These are phyloP conservation scores for Triops cancriformis DNA, from an alignment of 1,140 invertebrate genomes.

Conservation along the genomic window DNA sequence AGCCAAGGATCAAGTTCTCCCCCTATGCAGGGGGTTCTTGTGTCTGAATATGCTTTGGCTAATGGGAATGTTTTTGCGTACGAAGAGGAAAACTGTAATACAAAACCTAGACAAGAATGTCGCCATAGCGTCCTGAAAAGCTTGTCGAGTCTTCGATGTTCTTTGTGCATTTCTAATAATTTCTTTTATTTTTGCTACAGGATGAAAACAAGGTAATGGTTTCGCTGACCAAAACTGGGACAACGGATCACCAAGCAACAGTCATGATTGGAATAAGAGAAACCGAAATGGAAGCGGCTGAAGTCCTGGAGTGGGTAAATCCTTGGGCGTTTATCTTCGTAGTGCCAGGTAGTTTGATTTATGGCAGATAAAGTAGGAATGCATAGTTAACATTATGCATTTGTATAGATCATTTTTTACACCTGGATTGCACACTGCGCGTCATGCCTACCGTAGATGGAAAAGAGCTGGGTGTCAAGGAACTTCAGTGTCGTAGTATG, in stretches of 20 bases:
- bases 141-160: neutral
- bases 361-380: neutral
- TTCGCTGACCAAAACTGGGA: neutral
- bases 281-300: neutral
- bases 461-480: slow-evolving; percentile 59
- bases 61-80: neutral
- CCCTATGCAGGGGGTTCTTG: neutral
- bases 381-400: neutral
- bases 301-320: slow-evolving; percentile 25
- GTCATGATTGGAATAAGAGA: slow-evolving; percentile 13
- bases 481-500: slow-evolving; percentile 75
- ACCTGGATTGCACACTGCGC: neutral
- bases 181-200: neutral
- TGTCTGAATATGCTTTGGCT: neutral
- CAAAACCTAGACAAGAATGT: neutral
- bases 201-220: slow-evolving; percentile 15
- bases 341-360: slow-evolving; percentile 19
- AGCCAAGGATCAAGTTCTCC: neutral
- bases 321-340: slow-evolving; percentile 15
- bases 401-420: neutral
- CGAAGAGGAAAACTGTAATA: neutral
- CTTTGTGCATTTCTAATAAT: neutral
- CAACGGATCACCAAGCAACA: neutral
- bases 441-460: slow-evolving; percentile 42
- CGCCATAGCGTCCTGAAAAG: neutral